Evolutionary conservation across 2,888 invertebrate species (phyloP), one percentile per base, ranked within the genome.

Genomic region (Cynaeus angustus): DNA sequence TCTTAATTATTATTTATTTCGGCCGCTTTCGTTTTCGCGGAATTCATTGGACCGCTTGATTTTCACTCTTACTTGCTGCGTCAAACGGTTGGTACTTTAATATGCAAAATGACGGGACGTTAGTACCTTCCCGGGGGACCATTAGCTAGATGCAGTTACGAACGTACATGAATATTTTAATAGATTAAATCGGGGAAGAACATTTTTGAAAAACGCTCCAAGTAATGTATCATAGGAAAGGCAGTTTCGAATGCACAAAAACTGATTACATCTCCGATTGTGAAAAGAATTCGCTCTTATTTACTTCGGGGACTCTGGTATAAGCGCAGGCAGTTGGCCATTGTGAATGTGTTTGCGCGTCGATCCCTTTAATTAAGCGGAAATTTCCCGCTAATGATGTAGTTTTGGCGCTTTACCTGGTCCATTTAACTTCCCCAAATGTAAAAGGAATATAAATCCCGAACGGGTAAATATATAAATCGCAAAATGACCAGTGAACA

Each of bases 401-500:
- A 56, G 28, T 61, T 72, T 61, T 46, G 61, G 67, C 59, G 28
- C 48, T 43, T 72, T 52, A 72, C 68, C 68, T 78, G 78, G 71
- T 74, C 78, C 77, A 75, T 75, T 76, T 74, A 75, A 74, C 75
- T 73, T 72, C 64, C 66, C 72, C 74, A 74, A 77, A 74, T 76
- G 77, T 73, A 76, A 77, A 76, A 72, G 73, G 70, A 74, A 64
- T 61, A 77, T 80, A 79, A 79, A 80, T 80, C 77, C 72, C 50
- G 58, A 72, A 56, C 72, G 72, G 70, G 79, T 77, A 79, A 79
- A 80, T 79, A 80, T 79, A 81, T 81, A 81, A 81, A 80, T 81
- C 80, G 75, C 77, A 72, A 80, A 80, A 81, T 81, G 80, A 80
- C 81, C 80, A 75, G 78, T 71, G 75, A 79, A 80, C 80, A 80